A percentile compares a stretch with the other conserved stretches of the same genome.
Evolutionary conservation across 2,888 invertebrate species (phyloP).

Genomic region (Leptopilina drosophilae): DNA sequence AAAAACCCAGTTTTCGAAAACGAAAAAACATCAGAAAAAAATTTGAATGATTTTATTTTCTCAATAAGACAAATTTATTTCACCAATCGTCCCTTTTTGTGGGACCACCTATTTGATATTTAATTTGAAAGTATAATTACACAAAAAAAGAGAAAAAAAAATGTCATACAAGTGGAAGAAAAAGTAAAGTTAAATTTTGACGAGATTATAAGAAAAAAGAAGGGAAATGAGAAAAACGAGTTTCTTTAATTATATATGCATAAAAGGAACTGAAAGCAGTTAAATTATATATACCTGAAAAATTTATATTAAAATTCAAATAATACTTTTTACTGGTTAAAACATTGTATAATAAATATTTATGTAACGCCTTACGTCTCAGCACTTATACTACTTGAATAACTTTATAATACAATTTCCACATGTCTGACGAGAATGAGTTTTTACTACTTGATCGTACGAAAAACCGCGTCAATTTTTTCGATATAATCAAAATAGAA

Average conservation of each 20-base stretch:
- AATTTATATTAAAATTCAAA: background rate
- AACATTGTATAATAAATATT: background rate
- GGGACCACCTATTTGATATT: too few relatives aligned
- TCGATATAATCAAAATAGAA: background rate
- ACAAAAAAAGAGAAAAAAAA: too few relatives aligned
- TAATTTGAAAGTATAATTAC: too few relatives aligned
- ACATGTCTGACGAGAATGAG: background rate
- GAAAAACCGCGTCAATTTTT: background rate
- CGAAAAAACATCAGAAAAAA: too few relatives aligned
- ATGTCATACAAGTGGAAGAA: too few relatives aligned
- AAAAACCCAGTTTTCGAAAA: too few relatives aligned
- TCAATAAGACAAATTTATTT: too few relatives aligned
- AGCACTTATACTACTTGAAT: background rate
- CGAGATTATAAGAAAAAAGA: too few relatives aligned
- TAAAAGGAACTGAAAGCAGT: background rate
- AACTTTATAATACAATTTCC: background rate
- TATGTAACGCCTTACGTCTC: conserved; percentile 2
- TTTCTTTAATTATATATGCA: background rate
- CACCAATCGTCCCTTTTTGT: too few relatives aligned
- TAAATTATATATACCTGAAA: background rate
- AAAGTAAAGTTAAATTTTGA: too few relatives aligned
- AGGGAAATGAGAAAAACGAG: too few relatives aligned
- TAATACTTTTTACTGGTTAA: background rate
- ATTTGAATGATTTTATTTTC: too few relatives aligned
- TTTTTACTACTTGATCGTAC: conserved; percentile 16